A percentile compares a stretch with the other conserved stretches of the same genome.
phyloP scores from a whole-genome alignment of 2,888 invertebrate genomes.

The Diaperis boleti region DNA sequence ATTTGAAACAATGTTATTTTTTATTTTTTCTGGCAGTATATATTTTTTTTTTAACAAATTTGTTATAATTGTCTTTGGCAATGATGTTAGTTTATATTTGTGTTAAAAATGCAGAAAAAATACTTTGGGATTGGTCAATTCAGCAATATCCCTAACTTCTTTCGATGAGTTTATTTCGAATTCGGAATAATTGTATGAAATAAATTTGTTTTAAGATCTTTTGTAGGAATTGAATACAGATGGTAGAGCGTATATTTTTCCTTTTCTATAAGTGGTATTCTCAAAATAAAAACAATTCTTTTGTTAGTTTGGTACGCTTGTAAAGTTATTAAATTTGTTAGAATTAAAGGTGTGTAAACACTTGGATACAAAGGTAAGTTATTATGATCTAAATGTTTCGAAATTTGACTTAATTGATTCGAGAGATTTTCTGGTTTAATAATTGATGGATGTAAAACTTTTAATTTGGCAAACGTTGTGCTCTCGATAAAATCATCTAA shows the following conservation, averaged over 20 bases:
- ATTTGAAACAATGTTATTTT: too few relatives aligned
- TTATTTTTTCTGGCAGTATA: too few relatives aligned
- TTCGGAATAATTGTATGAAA: slow-evolving; percentile 1
- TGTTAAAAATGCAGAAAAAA: too few relatives aligned
- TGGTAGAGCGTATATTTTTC: slow-evolving; percentile 3
- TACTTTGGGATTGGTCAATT: too few relatives aligned
- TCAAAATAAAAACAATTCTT: slow-evolving; percentile 1
- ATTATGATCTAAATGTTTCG: not conserved
- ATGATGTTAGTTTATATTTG: too few relatives aligned
- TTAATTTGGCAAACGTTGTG: not conserved
- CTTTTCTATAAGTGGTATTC: slow-evolving; percentile 3
- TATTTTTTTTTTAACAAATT: too few relatives aligned
- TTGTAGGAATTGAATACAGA: slow-evolving; percentile 1
- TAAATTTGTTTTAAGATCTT: not conserved
- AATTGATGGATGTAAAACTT: slow-evolving; percentile 1
- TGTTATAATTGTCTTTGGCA: too few relatives aligned
- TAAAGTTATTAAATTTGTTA: not conserved
- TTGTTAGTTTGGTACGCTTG: slow-evolving; percentile 1
- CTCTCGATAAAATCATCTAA: not conserved
- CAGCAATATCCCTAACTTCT: too few relatives aligned
- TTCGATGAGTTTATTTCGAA: not conserved
- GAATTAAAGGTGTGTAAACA: not conserved
- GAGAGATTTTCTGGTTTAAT: not conserved
- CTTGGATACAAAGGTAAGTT: slow-evolving; percentile 2
- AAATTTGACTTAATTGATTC: not conserved